phyloP scores from a whole-genome alignment of 2,888 invertebrate genomes.

The Ceraclea dissimilis region DNA sequence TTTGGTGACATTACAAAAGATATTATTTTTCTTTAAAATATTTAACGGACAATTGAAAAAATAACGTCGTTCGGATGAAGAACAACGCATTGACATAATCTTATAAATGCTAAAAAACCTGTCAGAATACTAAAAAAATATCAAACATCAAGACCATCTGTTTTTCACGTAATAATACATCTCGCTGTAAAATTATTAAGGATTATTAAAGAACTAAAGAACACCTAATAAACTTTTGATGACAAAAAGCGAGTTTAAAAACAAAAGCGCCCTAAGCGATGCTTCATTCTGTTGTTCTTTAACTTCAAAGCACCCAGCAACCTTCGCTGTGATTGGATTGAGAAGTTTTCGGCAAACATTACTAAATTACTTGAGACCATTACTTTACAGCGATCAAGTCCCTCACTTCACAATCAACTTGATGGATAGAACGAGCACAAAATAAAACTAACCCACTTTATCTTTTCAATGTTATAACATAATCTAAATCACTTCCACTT shows the following conservation, averaged over 20 bases:
- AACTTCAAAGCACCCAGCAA: neutral
- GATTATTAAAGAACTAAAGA: conserved; percentile 26
- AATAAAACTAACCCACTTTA: neutral
- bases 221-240: conserved; percentile 25
- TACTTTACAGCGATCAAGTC: conserved; percentile 19
- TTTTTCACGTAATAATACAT: conserved; percentile 24
- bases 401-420: neutral
- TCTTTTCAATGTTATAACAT: neutral
- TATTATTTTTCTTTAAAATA: no score
- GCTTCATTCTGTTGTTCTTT: conserved; percentile 4
- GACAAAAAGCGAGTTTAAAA: conserved; percentile 24
- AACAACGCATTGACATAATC: no score
- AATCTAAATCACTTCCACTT: no score
- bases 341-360: conserved; percentile 25
- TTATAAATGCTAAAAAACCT: neutral
- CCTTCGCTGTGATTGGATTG: conserved; percentile 22
- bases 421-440: neutral
- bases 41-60: no score
- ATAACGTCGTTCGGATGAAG: no score
- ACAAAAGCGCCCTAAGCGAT: conserved; percentile 22
- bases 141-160: conserved; percentile 24
- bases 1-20: no score
- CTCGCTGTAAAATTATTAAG: conserved; percentile 25
- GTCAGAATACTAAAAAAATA: conserved; percentile 23
- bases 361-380: conserved; percentile 26